Conservation (phyloP, 2,888 invertebrate genomes). For the Drosophila antonietae region DNA sequence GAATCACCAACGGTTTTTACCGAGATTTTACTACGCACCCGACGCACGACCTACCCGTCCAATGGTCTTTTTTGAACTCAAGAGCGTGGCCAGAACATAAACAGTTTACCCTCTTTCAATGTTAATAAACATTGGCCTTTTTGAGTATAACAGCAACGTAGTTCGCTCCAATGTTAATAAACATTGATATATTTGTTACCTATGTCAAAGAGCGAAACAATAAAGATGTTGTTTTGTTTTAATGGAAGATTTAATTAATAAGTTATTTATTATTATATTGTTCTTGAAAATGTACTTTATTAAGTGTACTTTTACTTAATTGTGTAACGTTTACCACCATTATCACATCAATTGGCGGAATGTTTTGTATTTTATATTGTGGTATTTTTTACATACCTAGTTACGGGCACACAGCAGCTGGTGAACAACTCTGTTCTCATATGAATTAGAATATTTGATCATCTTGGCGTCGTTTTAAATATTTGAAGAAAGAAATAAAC, state of each 20-base stretch:
- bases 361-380: neutral
- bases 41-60: constrained; percentile 45
- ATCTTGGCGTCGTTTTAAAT: constrained; percentile 21
- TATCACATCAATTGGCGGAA: neutral
- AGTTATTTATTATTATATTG: no score
- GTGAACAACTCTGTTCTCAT: constrained; percentile 7
- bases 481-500: neutral
- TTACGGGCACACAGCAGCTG: constrained; percentile 22
- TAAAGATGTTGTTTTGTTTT: neutral
- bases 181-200: neutral
- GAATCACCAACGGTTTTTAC: constrained; percentile 59
- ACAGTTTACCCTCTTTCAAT: constrained; percentile 31
- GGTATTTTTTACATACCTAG: neutral
- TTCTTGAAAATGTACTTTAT: neutral
- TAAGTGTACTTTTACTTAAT: neutral
- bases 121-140: constrained; percentile 31
- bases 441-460: constrained; percentile 1
- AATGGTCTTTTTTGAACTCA: constrained; percentile 49
- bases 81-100: constrained; percentile 33
- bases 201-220: neutral
- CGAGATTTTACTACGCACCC: constrained; percentile 24
- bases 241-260: neutral
- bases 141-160: constrained; percentile 16
- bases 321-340: neutral
- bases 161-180: neutral